Evolutionary conservation across 2,888 invertebrate species (phyloP).

Genomic region (Trachelus iudaicus): DNA sequence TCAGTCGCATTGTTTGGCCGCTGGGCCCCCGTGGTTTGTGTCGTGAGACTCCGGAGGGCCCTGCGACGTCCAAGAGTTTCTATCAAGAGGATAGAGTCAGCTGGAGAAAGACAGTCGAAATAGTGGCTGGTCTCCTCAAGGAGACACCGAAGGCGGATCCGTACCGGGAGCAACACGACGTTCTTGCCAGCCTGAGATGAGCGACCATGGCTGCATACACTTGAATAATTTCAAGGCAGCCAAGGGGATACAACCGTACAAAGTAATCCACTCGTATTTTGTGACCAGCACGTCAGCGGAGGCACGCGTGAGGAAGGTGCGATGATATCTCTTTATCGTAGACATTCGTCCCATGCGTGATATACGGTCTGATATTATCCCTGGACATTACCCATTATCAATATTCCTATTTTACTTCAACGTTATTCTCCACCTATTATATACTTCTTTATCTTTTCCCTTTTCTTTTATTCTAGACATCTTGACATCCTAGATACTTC

Average conservation of each 20-base stretch:
- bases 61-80: conserved; percentile 27
- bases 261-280: conserved; percentile 87
- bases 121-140: not conserved
- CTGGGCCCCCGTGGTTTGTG: conserved; percentile 29
- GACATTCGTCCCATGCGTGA: not conserved
- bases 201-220: conserved; percentile 82
- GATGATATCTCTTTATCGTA: conserved; percentile 30
- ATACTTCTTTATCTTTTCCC: not conserved
- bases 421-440: conserved; percentile 1
- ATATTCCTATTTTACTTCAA: conserved; percentile 1
- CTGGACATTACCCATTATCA: not conserved
- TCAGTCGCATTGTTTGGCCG: conserved; percentile 20
- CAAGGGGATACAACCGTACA: conserved; percentile 79
- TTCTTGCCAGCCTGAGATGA: conserved; percentile 67
- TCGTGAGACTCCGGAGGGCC: conserved; percentile 46
- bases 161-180: conserved; percentile 13
- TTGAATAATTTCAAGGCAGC: conserved; percentile 82
- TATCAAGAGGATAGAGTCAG: not conserved
- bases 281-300: conserved; percentile 84
- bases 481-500: not conserved
- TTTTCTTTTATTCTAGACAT: not conserved
- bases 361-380: not conserved
- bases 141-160: not conserved
- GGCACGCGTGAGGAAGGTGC: conserved; percentile 86
- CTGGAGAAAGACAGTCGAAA: conserved; percentile 54